phyloP scores from a whole-genome alignment of 2,113 vertebrate species.

The Nyctibius bracteatus region DNA sequence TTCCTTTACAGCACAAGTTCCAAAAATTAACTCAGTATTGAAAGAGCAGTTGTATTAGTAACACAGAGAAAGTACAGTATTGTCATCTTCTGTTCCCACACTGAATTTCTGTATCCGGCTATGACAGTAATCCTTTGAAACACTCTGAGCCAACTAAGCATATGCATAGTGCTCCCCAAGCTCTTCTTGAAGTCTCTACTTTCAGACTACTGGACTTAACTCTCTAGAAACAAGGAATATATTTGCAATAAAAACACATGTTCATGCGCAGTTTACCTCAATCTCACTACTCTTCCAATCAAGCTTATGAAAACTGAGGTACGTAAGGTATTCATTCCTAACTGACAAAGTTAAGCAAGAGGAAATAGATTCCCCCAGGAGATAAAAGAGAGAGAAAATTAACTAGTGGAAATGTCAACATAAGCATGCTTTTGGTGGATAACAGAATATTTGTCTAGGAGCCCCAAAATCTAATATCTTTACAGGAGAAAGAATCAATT shows the following conservation, averaged over 20 bases:
- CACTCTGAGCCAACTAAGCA: not conserved
- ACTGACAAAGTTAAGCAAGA: not conserved
- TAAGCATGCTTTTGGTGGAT: not conserved
- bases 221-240: not conserved
- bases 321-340: not conserved
- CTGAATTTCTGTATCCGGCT: not conserved
- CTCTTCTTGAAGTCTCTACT: not conserved
- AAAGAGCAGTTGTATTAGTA: not conserved
- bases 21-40: not conserved
- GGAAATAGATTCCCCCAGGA: not conserved
- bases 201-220: not conserved
- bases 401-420: not conserved
- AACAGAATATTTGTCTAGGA: not conserved
- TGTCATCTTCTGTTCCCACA: not conserved
- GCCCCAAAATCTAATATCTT: not conserved
- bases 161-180: accelerated
- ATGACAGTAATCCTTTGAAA: not conserved
- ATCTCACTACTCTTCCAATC: not conserved
- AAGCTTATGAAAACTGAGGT: not conserved
- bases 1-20: not conserved
- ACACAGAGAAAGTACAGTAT: not conserved
- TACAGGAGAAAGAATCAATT: not conserved
- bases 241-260: not conserved
- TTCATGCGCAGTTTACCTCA: not conserved
- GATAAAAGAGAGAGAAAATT: not conserved